Conservation (phyloP, 2,888 invertebrate species). For the Spodoptera picta region DNA sequence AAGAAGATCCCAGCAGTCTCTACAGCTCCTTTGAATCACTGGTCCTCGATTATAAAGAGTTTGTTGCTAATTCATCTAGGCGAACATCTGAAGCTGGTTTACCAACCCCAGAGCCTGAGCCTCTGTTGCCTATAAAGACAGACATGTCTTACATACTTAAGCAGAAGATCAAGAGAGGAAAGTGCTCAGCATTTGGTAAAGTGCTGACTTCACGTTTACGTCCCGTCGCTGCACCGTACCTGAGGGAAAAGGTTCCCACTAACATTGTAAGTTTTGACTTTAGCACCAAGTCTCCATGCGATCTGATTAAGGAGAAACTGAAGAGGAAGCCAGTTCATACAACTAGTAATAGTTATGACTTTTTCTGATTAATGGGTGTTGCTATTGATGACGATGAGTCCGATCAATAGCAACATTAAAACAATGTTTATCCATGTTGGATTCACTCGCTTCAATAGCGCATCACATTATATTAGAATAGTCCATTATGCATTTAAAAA, state of each 20-base stretch:
- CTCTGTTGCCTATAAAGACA: slow-evolving; percentile 66
- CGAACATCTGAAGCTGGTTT: slow-evolving; percentile 7
- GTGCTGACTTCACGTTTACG: slow-evolving; percentile 70
- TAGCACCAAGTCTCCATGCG: slow-evolving; percentile 77
- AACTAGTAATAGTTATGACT: slow-evolving; percentile 39
- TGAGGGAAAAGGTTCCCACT: slow-evolving; percentile 59
- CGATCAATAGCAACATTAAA: slow-evolving; percentile 36
- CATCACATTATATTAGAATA: background rate
- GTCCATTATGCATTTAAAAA: no score
- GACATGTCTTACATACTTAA: slow-evolving; percentile 76
- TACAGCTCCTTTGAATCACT: slow-evolving; percentile 74
- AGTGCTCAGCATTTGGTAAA: slow-evolving; percentile 78
- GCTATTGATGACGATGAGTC: slow-evolving; percentile 34
- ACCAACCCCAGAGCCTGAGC: slow-evolving; percentile 43
- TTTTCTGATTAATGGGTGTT: slow-evolving; percentile 41
- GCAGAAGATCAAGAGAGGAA: slow-evolving; percentile 64
- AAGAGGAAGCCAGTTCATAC: slow-evolving; percentile 57
- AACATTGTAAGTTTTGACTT: slow-evolving; percentile 74
- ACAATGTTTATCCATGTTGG: slow-evolving; percentile 2
- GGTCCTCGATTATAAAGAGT: slow-evolving; percentile 54
- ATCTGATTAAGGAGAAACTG: slow-evolving; percentile 71
- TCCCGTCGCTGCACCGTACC: slow-evolving; percentile 75
- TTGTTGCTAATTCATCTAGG: slow-evolving; percentile 18
- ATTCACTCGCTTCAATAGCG: slow-evolving; percentile 6
- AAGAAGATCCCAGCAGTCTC: slow-evolving; percentile 60